A percentile compares a stretch with the other conserved stretches of the same genome.
These are phyloP conservation scores for Chaetorhynchus papuensis DNA, from an alignment of 2,113 vertebrate species.

Conservation along the genomic window DNA sequence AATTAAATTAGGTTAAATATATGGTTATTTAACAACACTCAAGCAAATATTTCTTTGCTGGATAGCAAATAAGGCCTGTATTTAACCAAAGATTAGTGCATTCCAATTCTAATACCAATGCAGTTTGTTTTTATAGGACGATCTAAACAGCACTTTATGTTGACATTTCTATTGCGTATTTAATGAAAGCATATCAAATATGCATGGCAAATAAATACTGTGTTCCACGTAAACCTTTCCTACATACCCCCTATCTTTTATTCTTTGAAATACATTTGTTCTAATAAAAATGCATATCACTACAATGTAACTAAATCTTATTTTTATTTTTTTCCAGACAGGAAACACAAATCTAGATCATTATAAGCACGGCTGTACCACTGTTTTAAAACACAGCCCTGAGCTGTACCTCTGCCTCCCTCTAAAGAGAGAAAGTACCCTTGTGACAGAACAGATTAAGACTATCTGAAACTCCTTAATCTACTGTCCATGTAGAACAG, in stretches of 20 bases:
- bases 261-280: slow-evolving; percentile 58
- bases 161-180: slow-evolving; percentile 77
- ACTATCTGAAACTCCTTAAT: slow-evolving; percentile 34
- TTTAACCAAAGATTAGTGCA: slow-evolving; percentile 71
- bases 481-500: not conserved
- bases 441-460: slow-evolving; percentile 48
- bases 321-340: slow-evolving; percentile 41
- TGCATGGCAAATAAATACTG: slow-evolving; percentile 78
- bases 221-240: slow-evolving; percentile 65
- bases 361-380: not conserved
- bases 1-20: slow-evolving; percentile 74
- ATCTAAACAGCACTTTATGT: slow-evolving; percentile 76
- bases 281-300: slow-evolving; percentile 63
- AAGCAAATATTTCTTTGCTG: slow-evolving; percentile 64
- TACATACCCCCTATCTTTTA: slow-evolving; percentile 17
- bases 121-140: slow-evolving; percentile 71
- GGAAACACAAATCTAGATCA: slow-evolving; percentile 50
- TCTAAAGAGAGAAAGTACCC: slow-evolving; percentile 8
- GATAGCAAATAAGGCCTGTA: slow-evolving; percentile 68
- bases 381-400: slow-evolving; percentile 32
- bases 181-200: slow-evolving; percentile 78
- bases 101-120: slow-evolving; percentile 55
- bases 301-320: slow-evolving; percentile 58
- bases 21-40: slow-evolving; percentile 70
- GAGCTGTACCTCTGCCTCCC: slow-evolving; percentile 13